A percentile compares a stretch with the other conserved stretches of the same genome.
phyloP scores from a whole-genome alignment of 2,888 invertebrate genomes.

The Pseudococcus viburni region DNA sequence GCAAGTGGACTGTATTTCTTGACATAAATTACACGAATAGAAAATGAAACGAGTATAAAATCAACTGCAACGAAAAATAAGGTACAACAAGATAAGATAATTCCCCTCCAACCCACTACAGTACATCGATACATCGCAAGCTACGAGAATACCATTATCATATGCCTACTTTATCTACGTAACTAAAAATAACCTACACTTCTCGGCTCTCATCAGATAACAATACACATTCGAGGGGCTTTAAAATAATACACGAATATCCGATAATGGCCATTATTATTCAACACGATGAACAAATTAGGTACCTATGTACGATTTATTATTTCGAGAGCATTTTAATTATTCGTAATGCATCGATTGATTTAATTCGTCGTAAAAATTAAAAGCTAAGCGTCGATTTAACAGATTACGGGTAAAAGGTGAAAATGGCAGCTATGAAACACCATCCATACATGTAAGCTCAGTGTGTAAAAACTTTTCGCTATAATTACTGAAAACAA shows the following conservation, averaged over 20 bases:
- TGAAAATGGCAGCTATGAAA: not conserved
- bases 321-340: not conserved
- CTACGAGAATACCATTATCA: too few relatives aligned
- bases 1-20: too few relatives aligned
- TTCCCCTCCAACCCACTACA: too few relatives aligned
- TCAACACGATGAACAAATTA: not conserved
- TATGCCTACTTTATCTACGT: too few relatives aligned
- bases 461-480: slow-evolving; percentile 26
- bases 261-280: not conserved
- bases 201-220: too few relatives aligned
- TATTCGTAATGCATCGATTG: not conserved
- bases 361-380: not conserved
- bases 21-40: too few relatives aligned
- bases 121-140: too few relatives aligned
- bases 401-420: not conserved
- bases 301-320: not conserved
- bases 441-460: not conserved
- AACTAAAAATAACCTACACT: too few relatives aligned
- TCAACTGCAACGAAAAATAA: too few relatives aligned
- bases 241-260: slow-evolving; percentile 6
- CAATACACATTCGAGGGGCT: not conserved
- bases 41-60: too few relatives aligned
- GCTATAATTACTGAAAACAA: slow-evolving; percentile 45
- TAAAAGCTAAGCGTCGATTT: not conserved
- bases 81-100: too few relatives aligned